Conservation (phyloP, 2,113 vertebrate species). For the Montifringilla adamsi region DNA sequence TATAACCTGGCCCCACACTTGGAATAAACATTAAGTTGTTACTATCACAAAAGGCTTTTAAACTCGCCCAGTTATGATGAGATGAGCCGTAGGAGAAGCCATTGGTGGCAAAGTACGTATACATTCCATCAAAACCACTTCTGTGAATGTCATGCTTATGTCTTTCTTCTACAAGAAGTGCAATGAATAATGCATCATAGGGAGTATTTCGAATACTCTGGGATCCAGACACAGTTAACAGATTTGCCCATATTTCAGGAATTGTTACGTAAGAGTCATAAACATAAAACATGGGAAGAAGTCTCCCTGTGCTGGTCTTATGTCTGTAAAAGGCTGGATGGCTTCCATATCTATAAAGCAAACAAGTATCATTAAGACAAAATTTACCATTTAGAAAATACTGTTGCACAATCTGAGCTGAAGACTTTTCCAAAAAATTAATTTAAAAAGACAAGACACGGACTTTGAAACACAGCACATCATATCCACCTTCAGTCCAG, state of each 20-base stretch:
- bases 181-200: constrained; percentile 90
- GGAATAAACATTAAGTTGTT: constrained; percentile 91
- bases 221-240: constrained; percentile 83
- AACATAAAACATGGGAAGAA: constrained; percentile 91
- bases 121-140: constrained; percentile 94
- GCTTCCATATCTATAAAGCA: constrained; percentile 84
- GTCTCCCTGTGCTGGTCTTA: constrained; percentile 81
- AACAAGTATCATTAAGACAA: constrained; percentile 22
- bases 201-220: constrained; percentile 84
- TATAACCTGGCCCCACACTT: constrained; percentile 94
- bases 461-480: background rate
- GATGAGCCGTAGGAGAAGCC: constrained; percentile 96
- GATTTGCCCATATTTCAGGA: constrained; percentile 87
- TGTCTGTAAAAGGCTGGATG: constrained; percentile 94
- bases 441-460: background rate
- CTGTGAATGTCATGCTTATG: constrained; percentile 87
- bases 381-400: background rate
- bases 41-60: constrained; percentile 89
- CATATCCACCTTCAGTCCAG: background rate
- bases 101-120: constrained; percentile 97
- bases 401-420: background rate
- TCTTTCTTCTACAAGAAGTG: constrained; percentile 91
- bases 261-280: constrained; percentile 95
- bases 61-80: constrained; percentile 86
- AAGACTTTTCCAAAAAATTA: background rate